Evolutionary conservation across 2,888 invertebrate species (phyloP), one percentile per base, ranked within the genome.

Genomic region (Melieria omissa): DNA sequence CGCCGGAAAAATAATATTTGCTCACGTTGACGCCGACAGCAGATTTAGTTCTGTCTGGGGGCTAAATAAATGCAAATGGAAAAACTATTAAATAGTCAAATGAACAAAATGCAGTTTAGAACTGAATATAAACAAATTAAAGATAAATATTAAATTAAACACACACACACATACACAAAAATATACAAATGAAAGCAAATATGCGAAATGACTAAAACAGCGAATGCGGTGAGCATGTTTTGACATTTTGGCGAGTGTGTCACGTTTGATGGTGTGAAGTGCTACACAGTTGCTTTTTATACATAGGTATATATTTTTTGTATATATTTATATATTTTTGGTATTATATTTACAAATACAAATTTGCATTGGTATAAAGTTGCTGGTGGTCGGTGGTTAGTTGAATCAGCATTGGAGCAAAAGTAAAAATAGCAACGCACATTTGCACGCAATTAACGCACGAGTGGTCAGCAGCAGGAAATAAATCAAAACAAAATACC

Each of bases 81-180:
- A 47, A 45, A 46, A 63, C 10, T 10, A 12, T 44, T 44, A 61
- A 8, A 8, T 42, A 52, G 14, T n/a, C 1, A 52, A 52, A 52
- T 52, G 14, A 14, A 5, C 9, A 52, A 8, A 8, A 52, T 29
- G 29, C 29, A 29, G 29, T 29, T 29, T 52, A 52, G 14, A 52
- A 52, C 12, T 63, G 1, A 14, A 47, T 45, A 14, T 63, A 63
- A 63, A 63, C 62, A 46, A 63, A 63, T 63, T 63, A 63, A 63
- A 63, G 16, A 16, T 63, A 63, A 63, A 63, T 16, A 63, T 63
- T n/a, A 57, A 57, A 57, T 29, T 16, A 57, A 57, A 14, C 29
- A 57, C 10, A 57, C 16, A 29, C 10, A 14, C 57, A 29, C 16
- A 14, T 7, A 57, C 8, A 6, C 10, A 41, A 0, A 14, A n/a